Base-by-base conservation (phyloP, 1,140 invertebrate species). In the Sarcophaga peregrina region DNA sequence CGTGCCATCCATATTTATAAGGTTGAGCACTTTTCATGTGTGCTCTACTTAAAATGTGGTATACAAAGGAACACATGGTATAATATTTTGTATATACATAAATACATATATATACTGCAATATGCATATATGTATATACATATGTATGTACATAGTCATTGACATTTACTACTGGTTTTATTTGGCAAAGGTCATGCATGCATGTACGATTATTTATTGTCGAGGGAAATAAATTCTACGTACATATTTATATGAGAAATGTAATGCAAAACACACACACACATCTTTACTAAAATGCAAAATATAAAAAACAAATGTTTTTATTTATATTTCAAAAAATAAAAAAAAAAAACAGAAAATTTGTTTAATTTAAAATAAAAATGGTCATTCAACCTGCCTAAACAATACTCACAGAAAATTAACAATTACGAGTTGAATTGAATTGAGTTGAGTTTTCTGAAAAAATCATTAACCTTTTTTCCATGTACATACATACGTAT, bases 321-420 rank as follows among this genome's bases (percentile, higher is more conserved):
- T 58, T 58, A 58, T 58, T 58, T 58, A 58, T 15, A 58, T 58
- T 58, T 58, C 52, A 8, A 58, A 13, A 58, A 37, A 37, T 37
- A 37, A 2, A 37, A 37, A 37, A 37, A 37, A 37, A 37, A 4
- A 37, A 37, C n/a, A n/a, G n/a, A 37, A 37, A 58, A 58, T n/a
- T 58, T 58, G 11, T 58, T 58, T 58, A 58, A 58, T 58, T 58
- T 58, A 58, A 58, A 13, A n/a, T 58, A n/a, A 37, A 37, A 37
- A n/a, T 58, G 54, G 54, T 58, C 54, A 58, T 58, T 58, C 54
- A 58, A 37, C 54, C 54, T 58, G 54, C 54, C n/a, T 58, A n/a
- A n/a, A 13, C 54, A 58, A n/a, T 58, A 15, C 54, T 58, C n/a
- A n/a, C 13, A 58, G 54, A 58, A 58, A 7, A 58, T 58, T 58